Conservation (phyloP, 2,888 invertebrate species). For the Archips crataeganus region DNA sequence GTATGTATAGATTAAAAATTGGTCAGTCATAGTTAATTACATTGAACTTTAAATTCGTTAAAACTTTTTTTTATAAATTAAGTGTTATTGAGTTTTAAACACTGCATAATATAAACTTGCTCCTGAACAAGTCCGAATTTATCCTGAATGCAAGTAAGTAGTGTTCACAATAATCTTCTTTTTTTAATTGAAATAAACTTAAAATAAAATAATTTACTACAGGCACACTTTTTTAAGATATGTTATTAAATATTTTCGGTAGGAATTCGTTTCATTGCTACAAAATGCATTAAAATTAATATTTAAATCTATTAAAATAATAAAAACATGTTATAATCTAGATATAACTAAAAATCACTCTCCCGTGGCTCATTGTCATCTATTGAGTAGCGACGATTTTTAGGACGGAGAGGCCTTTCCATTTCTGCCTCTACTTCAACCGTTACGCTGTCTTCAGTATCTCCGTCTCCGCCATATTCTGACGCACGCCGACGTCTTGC, state of each 20-base stretch:
- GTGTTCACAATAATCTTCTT: too few species aligned
- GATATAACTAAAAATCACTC: conserved; percentile 69
- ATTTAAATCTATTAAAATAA: background rate
- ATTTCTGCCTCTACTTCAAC: conserved; percentile 71
- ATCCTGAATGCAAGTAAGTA: too few species aligned
- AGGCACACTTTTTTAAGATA: background rate
- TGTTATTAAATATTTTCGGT: conserved; percentile 16
- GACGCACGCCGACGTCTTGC: conserved; percentile 75
- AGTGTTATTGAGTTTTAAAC: too few species aligned
- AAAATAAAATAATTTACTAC: background rate
- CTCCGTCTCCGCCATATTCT: conserved; percentile 58
- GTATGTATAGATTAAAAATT: too few species aligned
- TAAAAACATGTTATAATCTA: background rate
- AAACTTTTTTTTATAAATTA: too few species aligned
- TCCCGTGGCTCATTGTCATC: conserved; percentile 77
- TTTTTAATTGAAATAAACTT: background rate
- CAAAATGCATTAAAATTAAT: background rate
- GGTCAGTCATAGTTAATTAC: too few species aligned
- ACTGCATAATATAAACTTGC: too few species aligned
- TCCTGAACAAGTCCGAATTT: too few species aligned
- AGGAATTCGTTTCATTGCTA: conserved; percentile 1
- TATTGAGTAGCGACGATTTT: conserved; percentile 69
- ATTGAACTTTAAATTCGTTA: too few species aligned
- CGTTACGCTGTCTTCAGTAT: conserved; percentile 58
- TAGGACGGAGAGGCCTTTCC: conserved; percentile 64